Base-by-base conservation (phyloP, 2,113 vertebrate genomes). In the Amphiprion ocellaris region DNA sequence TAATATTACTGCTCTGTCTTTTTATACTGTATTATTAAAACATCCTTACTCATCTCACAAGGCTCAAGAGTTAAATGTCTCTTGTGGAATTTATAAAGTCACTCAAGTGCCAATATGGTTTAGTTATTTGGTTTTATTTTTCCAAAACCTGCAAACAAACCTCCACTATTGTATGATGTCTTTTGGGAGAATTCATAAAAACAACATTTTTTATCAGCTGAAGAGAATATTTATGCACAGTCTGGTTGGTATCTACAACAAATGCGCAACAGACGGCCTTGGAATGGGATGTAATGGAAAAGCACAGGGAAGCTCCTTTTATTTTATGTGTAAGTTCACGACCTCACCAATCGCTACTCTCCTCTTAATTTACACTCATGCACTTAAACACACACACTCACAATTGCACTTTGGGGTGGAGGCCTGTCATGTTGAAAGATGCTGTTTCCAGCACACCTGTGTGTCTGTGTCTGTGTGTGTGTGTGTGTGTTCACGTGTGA, bases 401-500 rank as follows among this genome's bases (percentile, higher is more conserved):
- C 33, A 33, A 33, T 33, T 41, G 61, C 49, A 41, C 53, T 63
- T 84, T 11, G 1, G 58, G 24, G 58, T 62, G 62, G 44, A 83
- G 50, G 19, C n/a, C 9, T 10, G 1, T 74, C 55, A 69, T 39
- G 79, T 37, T 89, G 79, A 89, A 81, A 82, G 85, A 88, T 83
- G 66, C 70, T 83, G 62, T 82, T 88, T 69, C 65, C 87, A 86
- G 79, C 69, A 73, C 88, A 91, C 85, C 83, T 90, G 88, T 50
- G 70, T 71, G 64, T 54, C 47, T 63, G 49, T 24, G 12, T 14
- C 12, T 44, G 41, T 44, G 41, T 44, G 12, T 44, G 41, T 44
- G 41, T 15, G 41, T 44, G 41, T 44, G 41, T 44, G 41, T 41
- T 6, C 12, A 8, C 9, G 10, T 10, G 39, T 41, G 39, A 2